Conservation (phyloP, 2,113 vertebrate genomes). For the Ceyx margarethae region DNA sequence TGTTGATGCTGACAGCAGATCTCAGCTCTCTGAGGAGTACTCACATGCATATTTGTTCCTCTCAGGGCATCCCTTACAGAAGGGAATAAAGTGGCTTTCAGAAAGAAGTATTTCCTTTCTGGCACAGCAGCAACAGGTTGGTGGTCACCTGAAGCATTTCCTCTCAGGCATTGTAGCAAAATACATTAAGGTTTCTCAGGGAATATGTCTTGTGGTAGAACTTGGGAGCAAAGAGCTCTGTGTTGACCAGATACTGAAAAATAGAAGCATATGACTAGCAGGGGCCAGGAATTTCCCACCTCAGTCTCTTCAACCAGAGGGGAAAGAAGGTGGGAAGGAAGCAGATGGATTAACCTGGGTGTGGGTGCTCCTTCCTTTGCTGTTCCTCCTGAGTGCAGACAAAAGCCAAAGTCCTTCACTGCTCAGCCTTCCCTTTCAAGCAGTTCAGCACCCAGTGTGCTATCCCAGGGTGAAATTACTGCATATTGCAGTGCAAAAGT, state of each 20-base stretch:
- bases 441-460: not conserved
- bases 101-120: not conserved
- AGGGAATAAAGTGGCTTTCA: not conserved
- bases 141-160: not conserved
- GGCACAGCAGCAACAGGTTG: not conserved
- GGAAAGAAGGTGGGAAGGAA: not conserved
- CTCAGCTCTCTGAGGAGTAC: not conserved
- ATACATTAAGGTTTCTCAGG: not conserved
- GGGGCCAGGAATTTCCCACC: not conserved
- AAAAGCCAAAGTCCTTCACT: not conserved
- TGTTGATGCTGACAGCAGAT: not conserved
- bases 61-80: not conserved
- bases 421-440: not conserved
- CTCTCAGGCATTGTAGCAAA: not conserved
- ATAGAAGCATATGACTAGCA: accelerated
- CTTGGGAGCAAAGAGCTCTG: not conserved
- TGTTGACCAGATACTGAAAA: not conserved
- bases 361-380: not conserved
- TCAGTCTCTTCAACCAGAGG: not conserved
- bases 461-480: accelerated
- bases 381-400: not conserved
- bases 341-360: not conserved
- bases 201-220: not conserved
- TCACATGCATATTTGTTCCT: not conserved
- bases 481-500: not conserved